A percentile compares a stretch with the other conserved stretches of the same genome.
phyloP scores from a whole-genome alignment of 2,888 invertebrate species.

The Andricus quercusramuli region DNA sequence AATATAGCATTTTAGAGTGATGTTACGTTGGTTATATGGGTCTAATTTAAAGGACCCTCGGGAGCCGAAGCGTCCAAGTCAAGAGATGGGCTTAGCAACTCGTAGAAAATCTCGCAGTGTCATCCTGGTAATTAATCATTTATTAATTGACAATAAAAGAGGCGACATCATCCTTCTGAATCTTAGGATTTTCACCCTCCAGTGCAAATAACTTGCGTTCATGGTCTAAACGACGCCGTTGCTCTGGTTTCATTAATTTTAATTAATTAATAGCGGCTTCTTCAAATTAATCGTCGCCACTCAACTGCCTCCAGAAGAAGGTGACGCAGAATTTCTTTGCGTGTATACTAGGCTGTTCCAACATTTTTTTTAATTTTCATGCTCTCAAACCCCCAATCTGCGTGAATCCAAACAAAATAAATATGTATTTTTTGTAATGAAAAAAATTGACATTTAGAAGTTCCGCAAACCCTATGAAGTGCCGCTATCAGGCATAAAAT shows the following conservation, averaged over 20 bases:
- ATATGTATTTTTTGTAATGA: too few relatives aligned
- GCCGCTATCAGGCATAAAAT: too few relatives aligned
- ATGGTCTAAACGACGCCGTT: constrained; percentile 54
- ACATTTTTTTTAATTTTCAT: too few relatives aligned
- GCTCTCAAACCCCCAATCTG: too few relatives aligned
- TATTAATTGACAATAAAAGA: constrained; percentile 76
- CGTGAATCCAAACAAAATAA: too few relatives aligned
- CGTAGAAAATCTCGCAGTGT: constrained; percentile 69
- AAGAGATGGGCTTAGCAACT: constrained; percentile 50
- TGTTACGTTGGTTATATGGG: constrained; percentile 47
- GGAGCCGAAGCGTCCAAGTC: constrained; percentile 48
- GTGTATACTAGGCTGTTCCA: neutral
- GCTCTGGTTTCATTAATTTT: constrained; percentile 67
- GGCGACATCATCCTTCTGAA: constrained; percentile 69
- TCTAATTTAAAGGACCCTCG: constrained; percentile 57
- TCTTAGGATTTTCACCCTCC: constrained; percentile 62
- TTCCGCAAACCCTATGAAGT: too few relatives aligned
- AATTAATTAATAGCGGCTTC: constrained; percentile 69
- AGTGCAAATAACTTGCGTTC: constrained; percentile 53
- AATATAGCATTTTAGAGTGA: constrained; percentile 7
- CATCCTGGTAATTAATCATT: constrained; percentile 74
- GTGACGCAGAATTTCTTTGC: neutral
- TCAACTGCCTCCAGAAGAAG: neutral
- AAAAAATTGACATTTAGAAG: too few relatives aligned
- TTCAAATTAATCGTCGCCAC: constrained; percentile 49